Percentiles rank a stretch among this genome's conserved stretches.
Evolutionary conservation across 2,797 vertebrate species (phyloP).

Genomic region (Remorina albescens): DNA sequence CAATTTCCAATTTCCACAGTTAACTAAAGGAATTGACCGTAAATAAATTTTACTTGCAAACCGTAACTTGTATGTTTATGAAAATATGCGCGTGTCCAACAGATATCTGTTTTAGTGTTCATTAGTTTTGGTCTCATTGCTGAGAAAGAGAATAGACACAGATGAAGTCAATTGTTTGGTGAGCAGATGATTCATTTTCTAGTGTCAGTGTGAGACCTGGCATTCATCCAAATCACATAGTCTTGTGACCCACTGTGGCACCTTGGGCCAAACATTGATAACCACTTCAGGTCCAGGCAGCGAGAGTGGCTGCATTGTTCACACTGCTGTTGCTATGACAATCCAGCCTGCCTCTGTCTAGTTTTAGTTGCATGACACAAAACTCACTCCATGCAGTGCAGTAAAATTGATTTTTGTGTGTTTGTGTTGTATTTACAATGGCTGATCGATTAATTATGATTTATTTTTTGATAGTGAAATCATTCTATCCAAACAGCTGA

Average conservation of each 20-base stretch:
- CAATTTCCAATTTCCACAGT: background rate
- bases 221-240: background rate
- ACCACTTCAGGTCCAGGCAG: background rate
- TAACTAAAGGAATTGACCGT: background rate
- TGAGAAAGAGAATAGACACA: background rate
- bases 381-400: conserved; percentile 28
- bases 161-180: background rate
- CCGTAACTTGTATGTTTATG: background rate
- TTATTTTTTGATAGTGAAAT: conserved; percentile 5
- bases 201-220: no score
- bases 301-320: background rate
- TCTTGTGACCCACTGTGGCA: conserved; percentile 1
- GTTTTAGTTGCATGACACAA: conserved; percentile 38
- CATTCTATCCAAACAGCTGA: no score
- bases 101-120: background rate
- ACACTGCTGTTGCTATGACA: conserved; percentile 47
- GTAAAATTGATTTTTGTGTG: background rate
- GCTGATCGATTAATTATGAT: background rate
- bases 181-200: background rate
- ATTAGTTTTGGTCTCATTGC: background rate
- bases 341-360: conserved; percentile 32
- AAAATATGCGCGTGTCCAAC: background rate
- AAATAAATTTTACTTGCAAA: background rate
- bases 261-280: conserved; percentile 10
- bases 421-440: background rate